Evolutionary conservation across 2,797 vertebrate genomes (phyloP).

Genomic region (Melopsittacus undulatus): DNA sequence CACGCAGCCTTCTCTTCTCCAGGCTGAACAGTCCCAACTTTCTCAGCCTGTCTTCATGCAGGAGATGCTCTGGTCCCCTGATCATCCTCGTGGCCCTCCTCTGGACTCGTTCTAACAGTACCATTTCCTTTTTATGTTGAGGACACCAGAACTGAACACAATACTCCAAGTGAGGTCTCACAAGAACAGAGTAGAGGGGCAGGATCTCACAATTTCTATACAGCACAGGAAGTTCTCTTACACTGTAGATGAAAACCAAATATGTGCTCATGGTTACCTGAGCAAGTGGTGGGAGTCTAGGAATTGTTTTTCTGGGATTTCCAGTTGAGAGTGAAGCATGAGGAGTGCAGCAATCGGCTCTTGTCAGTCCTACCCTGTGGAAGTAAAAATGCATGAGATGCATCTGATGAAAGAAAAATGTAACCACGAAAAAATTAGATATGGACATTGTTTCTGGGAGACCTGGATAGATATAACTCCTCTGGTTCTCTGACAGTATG

Average conservation of each 20-base stretch:
- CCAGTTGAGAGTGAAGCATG: not conserved
- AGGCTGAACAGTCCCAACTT: no score
- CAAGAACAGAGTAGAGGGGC: no score
- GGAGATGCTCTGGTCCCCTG: no score
- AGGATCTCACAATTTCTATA: not conserved
- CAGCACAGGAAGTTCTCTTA: not conserved
- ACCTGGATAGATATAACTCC: not conserved
- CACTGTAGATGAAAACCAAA: not conserved
- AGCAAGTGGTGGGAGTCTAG: fast-evolving
- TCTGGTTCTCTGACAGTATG: not conserved
- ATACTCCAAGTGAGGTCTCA: no score
- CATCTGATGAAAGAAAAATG: not conserved
- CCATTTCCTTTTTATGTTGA: no score
- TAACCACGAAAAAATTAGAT: not conserved
- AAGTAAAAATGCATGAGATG: not conserved
- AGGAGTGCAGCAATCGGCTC: not conserved
- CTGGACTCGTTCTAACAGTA: no score
- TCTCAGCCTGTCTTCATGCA: no score
- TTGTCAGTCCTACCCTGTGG: not conserved
- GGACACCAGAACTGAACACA: no score
- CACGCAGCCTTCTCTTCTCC: no score
- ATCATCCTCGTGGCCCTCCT: no score
- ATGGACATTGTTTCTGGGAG: not conserved
- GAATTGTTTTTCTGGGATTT: not conserved
- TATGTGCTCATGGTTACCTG: not conserved